Conservation (phyloP, 1,140 invertebrate genomes). For the Drosophila murphyi region DNA sequence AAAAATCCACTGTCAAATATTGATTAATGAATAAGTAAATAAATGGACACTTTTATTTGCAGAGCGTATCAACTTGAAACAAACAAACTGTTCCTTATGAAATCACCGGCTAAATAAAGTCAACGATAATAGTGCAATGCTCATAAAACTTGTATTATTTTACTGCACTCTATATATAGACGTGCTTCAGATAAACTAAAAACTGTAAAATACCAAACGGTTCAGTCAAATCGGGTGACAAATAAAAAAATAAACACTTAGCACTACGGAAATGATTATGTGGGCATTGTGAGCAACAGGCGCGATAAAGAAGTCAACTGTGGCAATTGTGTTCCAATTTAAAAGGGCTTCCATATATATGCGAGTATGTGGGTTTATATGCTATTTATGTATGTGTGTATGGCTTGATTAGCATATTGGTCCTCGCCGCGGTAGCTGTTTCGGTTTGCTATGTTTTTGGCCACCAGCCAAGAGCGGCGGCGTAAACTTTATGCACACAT, state of each 20-base stretch:
- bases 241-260: not conserved
- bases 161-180: not conserved
- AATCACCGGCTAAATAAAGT: not conserved
- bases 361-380: too few species aligned
- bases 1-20: slow-evolving; percentile 2
- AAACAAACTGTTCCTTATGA: not conserved
- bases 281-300: slow-evolving; percentile 19
- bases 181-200: slow-evolving; percentile 5
- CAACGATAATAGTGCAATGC: not conserved
- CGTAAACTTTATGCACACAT: slow-evolving; percentile 9
- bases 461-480: not conserved
- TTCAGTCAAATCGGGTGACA: not conserved
- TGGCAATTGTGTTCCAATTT: not conserved
- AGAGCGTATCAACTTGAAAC: not conserved
- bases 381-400: too few species aligned
- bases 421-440: too few species aligned
- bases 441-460: not conserved
- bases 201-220: not conserved
- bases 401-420: too few species aligned
- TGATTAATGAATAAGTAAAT: not conserved
- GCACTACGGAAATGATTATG: not conserved
- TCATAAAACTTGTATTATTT: not conserved
- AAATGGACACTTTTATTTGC: not conserved
- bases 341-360: not conserved
- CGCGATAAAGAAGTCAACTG: slow-evolving; percentile 13